Conservation (phyloP, 2,113 vertebrate genomes). For the Takifugu bimaculatus region DNA sequence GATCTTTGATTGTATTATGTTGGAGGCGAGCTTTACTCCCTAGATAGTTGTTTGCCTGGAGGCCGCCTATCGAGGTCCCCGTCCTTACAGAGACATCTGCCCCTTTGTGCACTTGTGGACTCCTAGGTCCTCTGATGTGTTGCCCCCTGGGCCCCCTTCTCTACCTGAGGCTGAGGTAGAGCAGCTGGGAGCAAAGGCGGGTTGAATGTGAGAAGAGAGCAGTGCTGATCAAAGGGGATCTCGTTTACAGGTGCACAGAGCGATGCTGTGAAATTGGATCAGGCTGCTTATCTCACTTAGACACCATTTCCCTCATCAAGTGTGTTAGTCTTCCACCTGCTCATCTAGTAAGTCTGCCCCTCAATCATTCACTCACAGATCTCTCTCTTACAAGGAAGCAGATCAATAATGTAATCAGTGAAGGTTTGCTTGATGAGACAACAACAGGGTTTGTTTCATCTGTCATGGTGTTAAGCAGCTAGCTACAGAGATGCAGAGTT, state of each 20-base stretch:
- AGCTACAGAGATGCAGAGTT: conserved; percentile 15
- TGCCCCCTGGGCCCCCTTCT: conserved; percentile 43
- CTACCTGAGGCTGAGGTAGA: conserved; percentile 59
- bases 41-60: conserved; percentile 65
- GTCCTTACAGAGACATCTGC: conserved; percentile 14
- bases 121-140: conserved; percentile 56
- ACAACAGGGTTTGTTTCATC: conserved; percentile 24
- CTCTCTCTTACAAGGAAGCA: conserved; percentile 36
- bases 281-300: conserved; percentile 55
- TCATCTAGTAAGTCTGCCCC: conserved; percentile 23
- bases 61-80: conserved; percentile 40
- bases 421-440: conserved; percentile 14
- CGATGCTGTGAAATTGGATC: conserved; percentile 50
- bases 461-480: conserved; percentile 39
- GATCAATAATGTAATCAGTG: conserved; percentile 43
- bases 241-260: conserved; percentile 49
- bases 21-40: conserved; percentile 29
- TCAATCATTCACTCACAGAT: conserved; percentile 36
- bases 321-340: conserved; percentile 38
- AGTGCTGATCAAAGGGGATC: conserved; percentile 59
- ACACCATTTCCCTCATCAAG: conserved; percentile 40
- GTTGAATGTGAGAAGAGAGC: conserved; percentile 31
- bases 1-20: conserved; percentile 36
- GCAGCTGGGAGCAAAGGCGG: conserved; percentile 54
- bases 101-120: conserved; percentile 6